Conservation (phyloP, 2,888 invertebrate genomes). For the Drosophila birchii region DNA sequence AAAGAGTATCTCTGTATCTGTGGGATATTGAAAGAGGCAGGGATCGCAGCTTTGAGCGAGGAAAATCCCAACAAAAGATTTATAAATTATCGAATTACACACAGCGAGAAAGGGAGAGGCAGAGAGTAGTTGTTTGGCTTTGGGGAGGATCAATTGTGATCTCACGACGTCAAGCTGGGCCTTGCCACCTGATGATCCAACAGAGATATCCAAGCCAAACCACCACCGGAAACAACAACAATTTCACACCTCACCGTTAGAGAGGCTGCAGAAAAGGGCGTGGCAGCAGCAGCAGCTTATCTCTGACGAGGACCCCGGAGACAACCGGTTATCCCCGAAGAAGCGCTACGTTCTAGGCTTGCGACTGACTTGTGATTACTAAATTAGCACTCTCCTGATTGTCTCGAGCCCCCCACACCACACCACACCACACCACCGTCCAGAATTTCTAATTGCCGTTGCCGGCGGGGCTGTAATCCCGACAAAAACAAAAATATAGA, state of each 20-base stretch:
- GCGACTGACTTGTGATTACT: slow-evolving; percentile 69
- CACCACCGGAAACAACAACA: slow-evolving; percentile 31
- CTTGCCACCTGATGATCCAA: slow-evolving; percentile 63
- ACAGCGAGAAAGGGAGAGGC: neutral
- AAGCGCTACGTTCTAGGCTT: slow-evolving; percentile 33
- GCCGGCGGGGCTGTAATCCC: slow-evolving; percentile 35
- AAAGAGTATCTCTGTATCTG: slow-evolving; percentile 20
- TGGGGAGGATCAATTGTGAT: slow-evolving; percentile 71
- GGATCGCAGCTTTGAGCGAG: slow-evolving; percentile 27
- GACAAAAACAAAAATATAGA: slow-evolving; percentile 15
- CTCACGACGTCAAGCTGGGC: slow-evolving; percentile 69
- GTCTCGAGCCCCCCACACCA: slow-evolving; percentile 21
- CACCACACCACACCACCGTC: slow-evolving; percentile 4
- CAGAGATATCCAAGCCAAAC: slow-evolving; percentile 55
- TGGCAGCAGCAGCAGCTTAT: slow-evolving; percentile 34
- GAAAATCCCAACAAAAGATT: slow-evolving; percentile 57
- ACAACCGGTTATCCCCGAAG: slow-evolving; percentile 39
- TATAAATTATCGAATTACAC: slow-evolving; percentile 65
- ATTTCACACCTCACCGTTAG: slow-evolving; percentile 77
- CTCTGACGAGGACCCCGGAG: slow-evolving; percentile 37
- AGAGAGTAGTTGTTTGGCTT: slow-evolving; percentile 2
- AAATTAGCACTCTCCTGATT: slow-evolving; percentile 75
- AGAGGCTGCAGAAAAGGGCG: slow-evolving; percentile 30
- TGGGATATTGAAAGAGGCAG: slow-evolving; percentile 15
- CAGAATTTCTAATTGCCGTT: slow-evolving; percentile 63